phyloP scores from a whole-genome alignment of 2,888 invertebrate genomes.

The Hoplodrina blanda region DNA sequence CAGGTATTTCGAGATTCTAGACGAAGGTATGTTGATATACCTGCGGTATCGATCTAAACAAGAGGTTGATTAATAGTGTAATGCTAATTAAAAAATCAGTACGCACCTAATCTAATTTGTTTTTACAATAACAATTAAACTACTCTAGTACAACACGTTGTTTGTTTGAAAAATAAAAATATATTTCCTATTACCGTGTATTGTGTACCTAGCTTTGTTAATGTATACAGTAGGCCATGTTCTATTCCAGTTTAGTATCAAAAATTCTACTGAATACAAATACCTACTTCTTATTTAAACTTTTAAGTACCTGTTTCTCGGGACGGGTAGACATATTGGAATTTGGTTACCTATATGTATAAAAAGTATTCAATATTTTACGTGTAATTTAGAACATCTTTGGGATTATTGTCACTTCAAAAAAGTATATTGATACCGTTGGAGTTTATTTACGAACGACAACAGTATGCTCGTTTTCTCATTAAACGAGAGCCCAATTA shows the following conservation, averaged over 20 bases:
- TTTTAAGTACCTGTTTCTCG: too few species aligned
- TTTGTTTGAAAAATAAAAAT: conserved; percentile 21
- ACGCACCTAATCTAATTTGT: conserved; percentile 18
- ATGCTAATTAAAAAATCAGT: neutral
- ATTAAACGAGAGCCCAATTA: conserved; percentile 31
- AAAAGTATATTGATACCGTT: conserved; percentile 4
- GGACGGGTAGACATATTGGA: neutral
- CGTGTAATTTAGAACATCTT: neutral
- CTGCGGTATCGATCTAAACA: neutral
- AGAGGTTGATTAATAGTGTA: conserved; percentile 4
- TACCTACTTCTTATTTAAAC: neutral
- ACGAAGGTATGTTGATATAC: neutral
- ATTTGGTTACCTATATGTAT: neutral
- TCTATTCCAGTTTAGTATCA: conserved; percentile 16
- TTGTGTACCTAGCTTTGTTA: conserved; percentile 19
- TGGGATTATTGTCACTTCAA: conserved; percentile 3
- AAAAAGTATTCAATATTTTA: neutral
- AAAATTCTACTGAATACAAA: conserved; percentile 2
- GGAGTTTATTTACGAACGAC: conserved; percentile 27
- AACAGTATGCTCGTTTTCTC: conserved; percentile 9
- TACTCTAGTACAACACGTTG: conserved; percentile 14
- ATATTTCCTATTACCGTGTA: conserved; percentile 21
- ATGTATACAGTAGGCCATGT: conserved; percentile 11
- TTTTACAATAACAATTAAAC: conserved; percentile 21
- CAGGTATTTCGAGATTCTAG: neutral